Evolutionary conservation across 2,113 vertebrate species (phyloP), one percentile per base, ranked within the genome.

Genomic region (Casuarius casuarius): DNA sequence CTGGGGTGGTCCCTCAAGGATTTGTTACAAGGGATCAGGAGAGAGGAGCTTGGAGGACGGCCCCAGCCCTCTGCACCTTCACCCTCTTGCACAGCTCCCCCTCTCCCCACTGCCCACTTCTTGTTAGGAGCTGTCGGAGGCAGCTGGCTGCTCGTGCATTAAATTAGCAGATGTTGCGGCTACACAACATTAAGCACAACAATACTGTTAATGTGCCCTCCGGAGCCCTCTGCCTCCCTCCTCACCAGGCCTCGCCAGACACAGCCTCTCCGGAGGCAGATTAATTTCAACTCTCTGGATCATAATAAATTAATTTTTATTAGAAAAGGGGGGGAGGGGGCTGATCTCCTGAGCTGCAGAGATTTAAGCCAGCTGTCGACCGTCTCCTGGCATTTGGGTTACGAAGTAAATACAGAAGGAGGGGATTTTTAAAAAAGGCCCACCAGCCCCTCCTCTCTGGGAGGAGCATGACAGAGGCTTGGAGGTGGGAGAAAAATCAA

Each of bases 291-390:
- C 98, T 98, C 98, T 98, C 97, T 96, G 87, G 98, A 98, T 98
- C 97, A 98, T 97, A 97, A 98, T 98, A 98, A 98, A 99, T 98
- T 99, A 98, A 98, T 98, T 98, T 98, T 98, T 98, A 98, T 98
- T 98, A 98, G 95, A 90, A 98, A 97, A 97, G 35, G 22, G 7
- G 25, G 9, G 23, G 35, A 93, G 75, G 76, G 94, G 95, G 96
- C 96, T 97, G 97, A 97, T 98, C 98, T 98, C 96, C 96, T 96
- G 96, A 95, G 94, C 97, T 96, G 97, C 97, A 90, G 96, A 52
- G 98, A 98, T 97, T 97, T 94, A 98, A 96, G 92, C 96, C 96
- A 97, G 97, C 97, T 97, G 90, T 93, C 89, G 65, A 35, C 86
- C 5, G 40, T 92, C 95, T 96, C 94, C 95, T 97, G 95, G 96